Conservation (phyloP, 1,140 invertebrate species). For the Colletes gigas region DNA sequence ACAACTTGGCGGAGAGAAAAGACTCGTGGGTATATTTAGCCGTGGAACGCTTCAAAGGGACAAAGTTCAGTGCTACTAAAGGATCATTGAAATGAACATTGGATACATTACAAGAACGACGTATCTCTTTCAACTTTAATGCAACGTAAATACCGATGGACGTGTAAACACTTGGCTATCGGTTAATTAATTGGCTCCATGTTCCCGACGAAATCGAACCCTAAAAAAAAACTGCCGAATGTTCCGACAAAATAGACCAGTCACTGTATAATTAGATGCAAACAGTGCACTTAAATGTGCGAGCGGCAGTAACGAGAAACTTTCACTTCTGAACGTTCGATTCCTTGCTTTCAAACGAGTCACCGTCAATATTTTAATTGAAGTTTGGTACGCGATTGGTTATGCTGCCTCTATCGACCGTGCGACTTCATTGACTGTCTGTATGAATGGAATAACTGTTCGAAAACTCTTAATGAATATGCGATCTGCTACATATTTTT, state of each 20-base stretch:
- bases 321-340: slow-evolving; percentile 6
- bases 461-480: no score
- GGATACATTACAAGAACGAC: slow-evolving; percentile 49
- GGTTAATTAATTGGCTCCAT: slow-evolving; percentile 68
- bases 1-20: slow-evolving; percentile 61
- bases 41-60: slow-evolving; percentile 60
- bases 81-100: slow-evolving; percentile 52
- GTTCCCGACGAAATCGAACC: neutral
- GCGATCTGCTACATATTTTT: no score
- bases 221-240: slow-evolving; percentile 21
- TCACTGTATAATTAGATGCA: slow-evolving; percentile 5
- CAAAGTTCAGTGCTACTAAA: slow-evolving; percentile 24
- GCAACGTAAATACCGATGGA: slow-evolving; percentile 72
- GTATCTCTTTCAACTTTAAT: slow-evolving; percentile 73
- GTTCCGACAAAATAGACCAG: slow-evolving; percentile 2
- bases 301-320: neutral
- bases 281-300: slow-evolving; percentile 3
- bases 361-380: slow-evolving; percentile 9
- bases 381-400: neutral
- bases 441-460: neutral
- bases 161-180: slow-evolving; percentile 61
- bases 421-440: neutral
- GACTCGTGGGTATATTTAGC: slow-evolving; percentile 61
- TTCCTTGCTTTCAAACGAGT: neutral
- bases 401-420: neutral